Evolutionary conservation across 2,888 invertebrate genomes (phyloP).

Genomic region (Caenorhabditis imperialis): DNA sequence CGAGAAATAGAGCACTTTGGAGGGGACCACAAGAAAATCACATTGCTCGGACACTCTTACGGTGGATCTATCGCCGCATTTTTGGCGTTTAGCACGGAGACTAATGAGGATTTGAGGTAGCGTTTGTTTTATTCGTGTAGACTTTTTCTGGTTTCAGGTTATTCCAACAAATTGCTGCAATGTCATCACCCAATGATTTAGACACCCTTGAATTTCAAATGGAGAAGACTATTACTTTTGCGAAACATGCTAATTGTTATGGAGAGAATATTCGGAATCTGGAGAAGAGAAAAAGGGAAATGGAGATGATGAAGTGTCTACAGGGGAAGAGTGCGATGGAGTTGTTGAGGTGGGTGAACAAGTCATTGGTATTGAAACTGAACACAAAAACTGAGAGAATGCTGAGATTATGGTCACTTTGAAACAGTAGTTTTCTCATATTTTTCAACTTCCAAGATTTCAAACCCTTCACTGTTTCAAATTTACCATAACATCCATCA

Average conservation of each 20-base stretch:
- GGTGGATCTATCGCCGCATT: slow-evolving; percentile 19
- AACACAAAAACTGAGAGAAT: no score
- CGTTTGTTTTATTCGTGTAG: no score
- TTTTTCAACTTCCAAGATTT: no score
- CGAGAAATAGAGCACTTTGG: slow-evolving; percentile 11
- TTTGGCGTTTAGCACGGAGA: not conserved
- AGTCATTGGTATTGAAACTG: no score
- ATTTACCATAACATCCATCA: no score
- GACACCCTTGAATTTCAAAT: not conserved
- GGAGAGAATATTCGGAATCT: no score
- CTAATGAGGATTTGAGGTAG: slow-evolving; percentile 3
- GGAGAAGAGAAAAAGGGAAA: slow-evolving; percentile 1
- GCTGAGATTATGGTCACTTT: no score
- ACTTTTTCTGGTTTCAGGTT: slow-evolving; percentile 23
- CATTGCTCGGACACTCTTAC: slow-evolving; percentile 44
- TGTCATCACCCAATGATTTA: slow-evolving; percentile 13
- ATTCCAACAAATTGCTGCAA: slow-evolving; percentile 17
- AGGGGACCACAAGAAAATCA: slow-evolving; percentile 24
- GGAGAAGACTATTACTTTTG: slow-evolving; percentile 13
- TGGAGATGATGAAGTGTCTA: slow-evolving; percentile 7
- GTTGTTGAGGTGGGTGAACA: slow-evolving; percentile 12
- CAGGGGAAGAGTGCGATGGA: not conserved
- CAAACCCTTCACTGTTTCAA: no score
- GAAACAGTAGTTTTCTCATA: no score
- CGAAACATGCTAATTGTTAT: slow-evolving; percentile 4